phyloP scores from a whole-genome alignment of 2,797 vertebrate species.

The Cichlasoma orientale region DNA sequence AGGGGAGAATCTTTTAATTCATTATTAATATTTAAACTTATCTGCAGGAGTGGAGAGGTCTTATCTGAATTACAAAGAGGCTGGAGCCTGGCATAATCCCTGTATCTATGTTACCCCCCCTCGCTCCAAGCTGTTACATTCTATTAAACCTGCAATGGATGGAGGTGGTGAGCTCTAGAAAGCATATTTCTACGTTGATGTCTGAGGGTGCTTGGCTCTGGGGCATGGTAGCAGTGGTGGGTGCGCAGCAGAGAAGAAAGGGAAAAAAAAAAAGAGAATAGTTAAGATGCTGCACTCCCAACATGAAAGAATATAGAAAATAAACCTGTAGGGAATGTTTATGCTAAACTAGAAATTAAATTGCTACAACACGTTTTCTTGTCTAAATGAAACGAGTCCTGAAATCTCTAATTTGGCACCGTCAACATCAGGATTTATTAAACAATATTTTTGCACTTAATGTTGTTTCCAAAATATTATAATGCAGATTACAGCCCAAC shows the following conservation, averaged over 20 bases:
- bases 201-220: conserved; percentile 27
- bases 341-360: background rate
- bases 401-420: background rate
- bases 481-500: background rate
- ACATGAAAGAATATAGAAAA: background rate
- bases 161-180: conserved; percentile 27
- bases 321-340: background rate
- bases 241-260: background rate
- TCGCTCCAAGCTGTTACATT: background rate
- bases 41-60: conserved; percentile 57
- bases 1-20: conserved; percentile 69
- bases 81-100: conserved; percentile 39
- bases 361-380: background rate
- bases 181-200: conserved; percentile 31
- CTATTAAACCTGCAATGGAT: conserved; percentile 6
- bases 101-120: conserved; percentile 6
- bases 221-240: conserved; percentile 27
- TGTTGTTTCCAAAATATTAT: background rate
- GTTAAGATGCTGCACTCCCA: background rate
- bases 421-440: background rate
- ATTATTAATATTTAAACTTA: conserved; percentile 76
- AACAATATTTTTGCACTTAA: background rate
- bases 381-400: background rate
- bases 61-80: conserved; percentile 76
- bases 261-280: background rate